Conservation (phyloP, 2,888 invertebrate genomes). For the Argyresthia albistria region DNA sequence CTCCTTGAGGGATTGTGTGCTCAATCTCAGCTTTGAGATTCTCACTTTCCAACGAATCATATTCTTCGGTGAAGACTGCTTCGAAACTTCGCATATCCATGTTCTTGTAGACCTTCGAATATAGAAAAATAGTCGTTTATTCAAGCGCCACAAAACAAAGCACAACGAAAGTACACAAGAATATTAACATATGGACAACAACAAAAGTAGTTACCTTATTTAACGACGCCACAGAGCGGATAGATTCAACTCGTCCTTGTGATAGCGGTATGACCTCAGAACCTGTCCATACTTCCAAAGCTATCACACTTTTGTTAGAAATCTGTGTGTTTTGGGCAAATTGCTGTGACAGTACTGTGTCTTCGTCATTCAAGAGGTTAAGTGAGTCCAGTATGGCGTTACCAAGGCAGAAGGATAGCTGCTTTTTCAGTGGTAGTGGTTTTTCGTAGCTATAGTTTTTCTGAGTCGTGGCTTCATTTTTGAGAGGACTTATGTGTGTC, state of each 20-base stretch:
- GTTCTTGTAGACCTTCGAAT: slow-evolving; percentile 45
- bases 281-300: no score
- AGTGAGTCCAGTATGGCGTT: slow-evolving; percentile 36
- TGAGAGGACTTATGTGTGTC: not conserved
- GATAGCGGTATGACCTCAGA: not conserved
- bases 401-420: slow-evolving; percentile 14
- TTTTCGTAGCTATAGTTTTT: not conserved
- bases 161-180: no score
- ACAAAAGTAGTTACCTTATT: no score
- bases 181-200: no score
- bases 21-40: not conserved
- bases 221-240: slow-evolving; percentile 32
- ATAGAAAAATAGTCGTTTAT: no score
- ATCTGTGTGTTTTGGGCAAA: slow-evolving; percentile 11
- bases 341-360: slow-evolving; percentile 13
- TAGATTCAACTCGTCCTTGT: slow-evolving; percentile 17
- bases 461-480: not conserved
- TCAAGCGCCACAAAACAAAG: no score
- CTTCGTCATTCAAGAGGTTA: slow-evolving; percentile 38
- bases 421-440: not conserved
- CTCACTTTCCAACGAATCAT: not conserved
- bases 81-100: slow-evolving; percentile 40
- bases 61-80: slow-evolving; percentile 10
- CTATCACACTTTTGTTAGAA: not conserved
- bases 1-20: slow-evolving; percentile 26